These are phyloP conservation scores for Apamea crenata DNA, from an alignment of 2,888 invertebrate species.

Conservation along the genomic window DNA sequence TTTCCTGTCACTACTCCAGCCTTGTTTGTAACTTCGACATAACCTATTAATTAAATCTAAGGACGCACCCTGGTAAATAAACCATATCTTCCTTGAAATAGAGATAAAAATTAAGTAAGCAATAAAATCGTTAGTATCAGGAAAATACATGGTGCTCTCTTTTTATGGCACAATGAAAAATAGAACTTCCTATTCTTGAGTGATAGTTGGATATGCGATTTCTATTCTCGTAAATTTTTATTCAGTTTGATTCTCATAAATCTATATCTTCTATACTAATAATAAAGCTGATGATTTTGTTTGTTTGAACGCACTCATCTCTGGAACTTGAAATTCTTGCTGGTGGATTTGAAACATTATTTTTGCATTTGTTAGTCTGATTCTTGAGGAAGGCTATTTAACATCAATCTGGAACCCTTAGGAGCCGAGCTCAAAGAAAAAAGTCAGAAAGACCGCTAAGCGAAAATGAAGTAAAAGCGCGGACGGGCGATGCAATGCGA, in stretches of 20 bases:
- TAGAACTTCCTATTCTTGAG: slow-evolving; percentile 1
- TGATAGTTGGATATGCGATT: slow-evolving; percentile 1
- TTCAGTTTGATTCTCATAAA: slow-evolving; percentile 11
- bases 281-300: not conserved
- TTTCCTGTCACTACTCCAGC: slow-evolving; percentile 9
- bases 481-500: not conserved
- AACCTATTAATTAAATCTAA: slow-evolving; percentile 30
- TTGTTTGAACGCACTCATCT: not conserved
- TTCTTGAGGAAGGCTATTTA: not conserved
- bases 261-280: not conserved
- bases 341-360: not conserved
- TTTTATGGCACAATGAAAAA: slow-evolving; percentile 16
- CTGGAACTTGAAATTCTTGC: no score
- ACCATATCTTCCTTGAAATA: not conserved
- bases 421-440: not conserved
- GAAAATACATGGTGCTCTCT: not conserved
- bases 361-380: not conserved
- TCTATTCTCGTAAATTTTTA: slow-evolving; percentile 17
- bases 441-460: not conserved
- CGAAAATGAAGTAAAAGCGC: not conserved
- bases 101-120: not conserved
- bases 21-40: slow-evolving; percentile 29
- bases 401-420: not conserved
- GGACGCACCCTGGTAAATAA: not conserved
- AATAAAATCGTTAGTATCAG: not conserved